Percentiles rank a stretch among this genome's conserved stretches.
Evolutionary conservation across 2,888 invertebrate genomes (phyloP).

Genomic region (Drosophila anomelani): DNA sequence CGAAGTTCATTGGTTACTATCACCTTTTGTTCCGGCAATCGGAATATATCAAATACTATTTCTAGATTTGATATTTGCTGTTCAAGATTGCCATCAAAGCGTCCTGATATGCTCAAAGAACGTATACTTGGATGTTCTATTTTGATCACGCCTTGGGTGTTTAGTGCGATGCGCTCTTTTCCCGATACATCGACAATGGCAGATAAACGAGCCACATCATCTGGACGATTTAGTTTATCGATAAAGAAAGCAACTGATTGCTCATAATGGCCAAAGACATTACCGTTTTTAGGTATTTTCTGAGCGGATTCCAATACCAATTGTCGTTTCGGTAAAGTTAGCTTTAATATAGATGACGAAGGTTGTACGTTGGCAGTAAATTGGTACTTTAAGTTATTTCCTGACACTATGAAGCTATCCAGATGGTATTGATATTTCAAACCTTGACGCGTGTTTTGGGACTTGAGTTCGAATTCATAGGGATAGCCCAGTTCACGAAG

Average conservation of each 20-base stretch:
- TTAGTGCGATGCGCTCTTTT: constrained; percentile 85
- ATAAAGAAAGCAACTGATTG: constrained; percentile 88
- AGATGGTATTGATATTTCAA: constrained; percentile 87
- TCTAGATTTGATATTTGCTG: constrained; percentile 78
- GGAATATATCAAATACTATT: constrained; percentile 87
- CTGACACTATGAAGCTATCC: constrained; percentile 89
- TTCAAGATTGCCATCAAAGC: constrained; percentile 83
- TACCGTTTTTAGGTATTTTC: constrained; percentile 84
- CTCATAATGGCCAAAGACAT: constrained; percentile 87
- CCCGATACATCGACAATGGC: constrained; percentile 86
- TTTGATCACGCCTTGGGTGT: constrained; percentile 86
- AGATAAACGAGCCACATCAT: constrained; percentile 88
- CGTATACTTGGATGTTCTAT: constrained; percentile 89
- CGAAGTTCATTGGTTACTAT: constrained; percentile 56
- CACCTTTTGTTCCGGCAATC: constrained; percentile 87
- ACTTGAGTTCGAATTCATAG: constrained; percentile 90
- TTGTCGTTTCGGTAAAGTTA: constrained; percentile 89
- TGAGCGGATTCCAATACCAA: constrained; percentile 87
- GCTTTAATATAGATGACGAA: constrained; percentile 87
- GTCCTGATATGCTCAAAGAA: constrained; percentile 85
- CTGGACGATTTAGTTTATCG: constrained; percentile 89
- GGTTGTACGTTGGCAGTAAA: constrained; percentile 88
- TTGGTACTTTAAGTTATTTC: constrained; percentile 90
- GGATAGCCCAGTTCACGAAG: constrained; percentile 90
- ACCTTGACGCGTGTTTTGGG: constrained; percentile 87